phyloP scores from a whole-genome alignment of 1,140 invertebrate genomes.

The Bombus superbus region DNA sequence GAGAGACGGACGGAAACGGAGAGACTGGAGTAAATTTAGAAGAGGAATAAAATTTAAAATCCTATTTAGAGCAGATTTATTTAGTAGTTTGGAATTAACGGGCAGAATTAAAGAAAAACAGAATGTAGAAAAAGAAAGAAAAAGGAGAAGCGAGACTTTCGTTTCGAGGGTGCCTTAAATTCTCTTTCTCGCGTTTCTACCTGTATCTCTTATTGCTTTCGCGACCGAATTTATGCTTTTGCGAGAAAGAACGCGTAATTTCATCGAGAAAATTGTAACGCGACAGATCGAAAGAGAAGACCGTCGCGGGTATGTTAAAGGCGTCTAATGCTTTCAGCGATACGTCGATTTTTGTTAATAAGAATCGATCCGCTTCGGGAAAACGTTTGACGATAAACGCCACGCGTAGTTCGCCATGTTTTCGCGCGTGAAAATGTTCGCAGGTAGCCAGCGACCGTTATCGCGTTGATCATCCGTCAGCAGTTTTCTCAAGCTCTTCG shows the following conservation, averaged over 20 bases:
- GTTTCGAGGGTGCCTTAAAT: neutral
- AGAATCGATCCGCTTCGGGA: neutral
- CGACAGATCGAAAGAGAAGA: too few species aligned
- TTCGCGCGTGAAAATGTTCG: too few species aligned
- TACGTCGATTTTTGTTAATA: too few species aligned
- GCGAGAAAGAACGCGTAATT: neutral
- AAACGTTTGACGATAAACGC: neutral
- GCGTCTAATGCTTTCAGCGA: neutral
- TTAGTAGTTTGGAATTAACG: neutral
- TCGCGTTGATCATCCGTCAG: neutral
- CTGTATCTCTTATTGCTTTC: neutral
- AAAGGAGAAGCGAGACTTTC: neutral
- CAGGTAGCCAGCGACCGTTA: neutral
- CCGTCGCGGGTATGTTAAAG: too few species aligned
- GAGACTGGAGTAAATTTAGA: too few species aligned
- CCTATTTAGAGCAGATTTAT: neutral
- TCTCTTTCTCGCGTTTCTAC: neutral
- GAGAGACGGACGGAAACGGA: too few species aligned
- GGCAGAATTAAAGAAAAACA: neutral
- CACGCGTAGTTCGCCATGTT: too few species aligned
- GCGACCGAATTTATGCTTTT: neutral
- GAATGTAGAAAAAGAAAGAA: neutral
- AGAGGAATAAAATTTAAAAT: neutral
- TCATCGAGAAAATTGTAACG: too few species aligned
- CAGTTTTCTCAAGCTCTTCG: neutral